These are phyloP conservation scores for Eupristina koningsbergeri DNA, from an alignment of 1,140 invertebrate species.

Conservation along the genomic window DNA sequence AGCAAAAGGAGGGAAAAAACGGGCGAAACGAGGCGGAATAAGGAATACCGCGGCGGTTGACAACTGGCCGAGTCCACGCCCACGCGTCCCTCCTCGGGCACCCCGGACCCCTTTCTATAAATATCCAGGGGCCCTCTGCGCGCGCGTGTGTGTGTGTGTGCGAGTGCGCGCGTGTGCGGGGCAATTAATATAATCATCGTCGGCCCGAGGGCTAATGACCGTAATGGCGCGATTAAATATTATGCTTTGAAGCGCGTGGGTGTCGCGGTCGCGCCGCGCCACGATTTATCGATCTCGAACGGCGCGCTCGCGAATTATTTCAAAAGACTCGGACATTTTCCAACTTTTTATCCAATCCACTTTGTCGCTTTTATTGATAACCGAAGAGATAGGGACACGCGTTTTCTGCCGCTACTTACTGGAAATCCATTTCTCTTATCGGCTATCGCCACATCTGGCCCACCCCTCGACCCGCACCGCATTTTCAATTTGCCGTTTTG, in stretches of 20 bases:
- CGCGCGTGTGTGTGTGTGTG: slow-evolving; percentile 12
- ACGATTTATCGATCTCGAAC: slow-evolving; percentile 44
- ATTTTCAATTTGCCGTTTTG: too few species aligned
- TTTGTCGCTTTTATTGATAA: background rate
- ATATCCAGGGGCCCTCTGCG: background rate
- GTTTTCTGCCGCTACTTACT: background rate
- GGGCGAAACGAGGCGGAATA: background rate
- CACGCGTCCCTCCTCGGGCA: background rate
- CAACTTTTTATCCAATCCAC: background rate
- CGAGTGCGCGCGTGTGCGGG: background rate
- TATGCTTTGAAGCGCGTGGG: slow-evolving; percentile 20
- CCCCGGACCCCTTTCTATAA: too few species aligned
- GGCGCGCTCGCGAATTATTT: background rate
- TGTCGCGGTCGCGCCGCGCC: background rate
- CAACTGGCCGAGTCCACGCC: background rate
- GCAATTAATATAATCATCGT: slow-evolving; percentile 50
- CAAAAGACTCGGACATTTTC: background rate
- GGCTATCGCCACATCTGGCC: too few species aligned
- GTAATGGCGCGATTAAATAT: slow-evolving; percentile 44
- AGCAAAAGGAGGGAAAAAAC: background rate
- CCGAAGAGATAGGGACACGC: background rate
- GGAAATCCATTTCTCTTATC: background rate
- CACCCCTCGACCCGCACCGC: too few species aligned
- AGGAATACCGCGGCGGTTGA: slow-evolving; percentile 1
- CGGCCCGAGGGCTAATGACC: slow-evolving; percentile 42